phyloP scores from a whole-genome alignment of 1,140 invertebrate species.

The Drosophila hydei region DNA sequence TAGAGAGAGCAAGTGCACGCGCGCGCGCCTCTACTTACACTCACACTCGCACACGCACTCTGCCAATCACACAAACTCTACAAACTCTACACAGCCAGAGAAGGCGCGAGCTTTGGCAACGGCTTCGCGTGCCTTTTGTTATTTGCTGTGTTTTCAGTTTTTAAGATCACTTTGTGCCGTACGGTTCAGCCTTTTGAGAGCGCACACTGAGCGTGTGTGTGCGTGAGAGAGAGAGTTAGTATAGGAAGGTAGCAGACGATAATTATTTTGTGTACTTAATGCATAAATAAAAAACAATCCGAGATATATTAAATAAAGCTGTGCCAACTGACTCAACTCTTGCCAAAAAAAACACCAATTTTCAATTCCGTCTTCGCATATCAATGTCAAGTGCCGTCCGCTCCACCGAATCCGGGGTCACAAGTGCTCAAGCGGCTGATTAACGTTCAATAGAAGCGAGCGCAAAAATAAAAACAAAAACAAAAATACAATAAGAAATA shows the following conservation, averaged over 20 bases:
- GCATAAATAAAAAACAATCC: constrained; percentile 49
- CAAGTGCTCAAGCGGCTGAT: constrained; percentile 60
- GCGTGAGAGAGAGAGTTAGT: background rate
- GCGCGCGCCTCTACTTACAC: background rate
- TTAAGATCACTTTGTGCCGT: constrained; percentile 66
- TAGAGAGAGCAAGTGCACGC: background rate
- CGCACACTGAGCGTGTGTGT: constrained; percentile 1
- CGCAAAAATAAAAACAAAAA: constrained; percentile 37
- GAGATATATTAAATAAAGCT: constrained; percentile 40
- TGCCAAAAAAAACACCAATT: constrained; percentile 11
- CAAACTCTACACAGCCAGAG: constrained; percentile 8
- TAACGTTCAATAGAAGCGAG: constrained; percentile 65
- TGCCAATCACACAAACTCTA: constrained; percentile 11
- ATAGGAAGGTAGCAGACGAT: constrained; percentile 17
- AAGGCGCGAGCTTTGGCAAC: constrained; percentile 53
- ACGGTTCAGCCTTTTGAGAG: constrained; percentile 27
- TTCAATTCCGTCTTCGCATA: constrained; percentile 34
- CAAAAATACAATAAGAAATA: constrained; percentile 38
- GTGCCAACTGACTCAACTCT: constrained; percentile 18
- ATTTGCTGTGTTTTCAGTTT: constrained; percentile 69
- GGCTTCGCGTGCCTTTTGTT: constrained; percentile 35
- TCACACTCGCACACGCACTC: constrained; percentile 1
- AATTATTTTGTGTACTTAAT: constrained; percentile 63
- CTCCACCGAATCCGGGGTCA: constrained; percentile 70
- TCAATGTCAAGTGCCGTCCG: constrained; percentile 66